phyloP scores from a whole-genome alignment of 2,113 vertebrate genomes.

The Thalassoma bifasciatum region DNA sequence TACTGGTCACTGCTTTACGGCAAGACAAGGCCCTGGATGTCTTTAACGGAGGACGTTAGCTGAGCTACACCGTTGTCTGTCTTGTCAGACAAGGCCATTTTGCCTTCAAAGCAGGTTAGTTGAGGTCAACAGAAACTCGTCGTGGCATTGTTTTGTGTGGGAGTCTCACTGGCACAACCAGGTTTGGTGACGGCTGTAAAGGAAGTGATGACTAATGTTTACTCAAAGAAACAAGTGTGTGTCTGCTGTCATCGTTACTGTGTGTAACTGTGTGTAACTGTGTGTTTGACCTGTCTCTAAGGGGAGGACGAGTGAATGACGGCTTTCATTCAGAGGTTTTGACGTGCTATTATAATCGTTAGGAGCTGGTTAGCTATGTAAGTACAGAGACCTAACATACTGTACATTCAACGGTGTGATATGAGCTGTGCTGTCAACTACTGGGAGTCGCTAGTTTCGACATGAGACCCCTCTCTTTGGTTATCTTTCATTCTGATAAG shows the following conservation, averaged over 20 bases:
- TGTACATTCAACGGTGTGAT: constrained; percentile 33
- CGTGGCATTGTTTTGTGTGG: constrained; percentile 25
- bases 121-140: constrained; percentile 29
- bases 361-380: not conserved
- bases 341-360: not conserved
- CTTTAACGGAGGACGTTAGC: constrained; percentile 37
- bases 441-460: not conserved
- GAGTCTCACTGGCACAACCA: constrained; percentile 23
- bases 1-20: constrained; percentile 52
- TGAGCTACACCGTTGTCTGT: constrained; percentile 26
- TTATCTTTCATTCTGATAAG: not conserved
- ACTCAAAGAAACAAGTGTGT: constrained; percentile 29
- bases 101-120: constrained; percentile 29
- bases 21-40: constrained; percentile 64
- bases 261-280: not conserved
- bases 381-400: not conserved
- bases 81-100: constrained; percentile 32
- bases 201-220: constrained; percentile 69
- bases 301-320: constrained; percentile 37
- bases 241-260: constrained; percentile 21
- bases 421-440: not conserved
- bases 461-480: not conserved
- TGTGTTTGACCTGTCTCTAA: constrained; percentile 30
- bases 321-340: not conserved
- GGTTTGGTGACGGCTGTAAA: constrained; percentile 25